phyloP scores from a whole-genome alignment of 2,888 invertebrate genomes.

The Nomada hirtipes region DNA sequence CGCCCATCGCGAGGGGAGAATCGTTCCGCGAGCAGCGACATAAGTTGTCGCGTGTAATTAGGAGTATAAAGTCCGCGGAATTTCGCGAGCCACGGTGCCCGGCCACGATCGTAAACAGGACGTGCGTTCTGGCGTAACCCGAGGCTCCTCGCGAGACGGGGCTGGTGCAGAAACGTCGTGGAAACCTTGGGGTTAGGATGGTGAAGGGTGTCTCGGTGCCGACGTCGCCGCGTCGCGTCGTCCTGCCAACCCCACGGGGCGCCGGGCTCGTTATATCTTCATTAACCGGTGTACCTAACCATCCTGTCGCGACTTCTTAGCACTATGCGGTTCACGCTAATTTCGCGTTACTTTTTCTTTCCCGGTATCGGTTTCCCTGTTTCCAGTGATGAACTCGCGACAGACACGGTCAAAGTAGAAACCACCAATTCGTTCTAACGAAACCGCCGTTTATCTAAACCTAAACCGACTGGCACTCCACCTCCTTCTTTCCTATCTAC shows the following conservation, averaged over 20 bases:
- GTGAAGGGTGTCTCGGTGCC: constrained; percentile 73
- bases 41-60: constrained; percentile 81
- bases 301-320: constrained; percentile 75
- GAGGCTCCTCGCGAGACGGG: constrained; percentile 65
- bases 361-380: constrained; percentile 62
- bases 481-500: no score
- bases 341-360: constrained; percentile 66
- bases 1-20: constrained; percentile 40
- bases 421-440: not conserved
- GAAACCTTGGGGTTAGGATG: constrained; percentile 67
- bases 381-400: constrained; percentile 29
- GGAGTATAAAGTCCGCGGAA: constrained; percentile 81
- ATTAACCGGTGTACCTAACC: constrained; percentile 77
- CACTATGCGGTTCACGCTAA: constrained; percentile 65
- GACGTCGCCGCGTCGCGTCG: constrained; percentile 60
- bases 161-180: constrained; percentile 61
- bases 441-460: no score
- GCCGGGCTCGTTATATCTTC: constrained; percentile 81
- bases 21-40: constrained; percentile 63
- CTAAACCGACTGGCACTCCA: no score
- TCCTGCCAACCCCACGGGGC: constrained; percentile 75
- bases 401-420: constrained; percentile 39
- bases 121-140: constrained; percentile 68
- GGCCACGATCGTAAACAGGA: constrained; percentile 71
- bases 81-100: constrained; percentile 71